Evolutionary conservation across 1,140 invertebrate genomes (phyloP).

Genomic region (Sminthurides bifidus): DNA sequence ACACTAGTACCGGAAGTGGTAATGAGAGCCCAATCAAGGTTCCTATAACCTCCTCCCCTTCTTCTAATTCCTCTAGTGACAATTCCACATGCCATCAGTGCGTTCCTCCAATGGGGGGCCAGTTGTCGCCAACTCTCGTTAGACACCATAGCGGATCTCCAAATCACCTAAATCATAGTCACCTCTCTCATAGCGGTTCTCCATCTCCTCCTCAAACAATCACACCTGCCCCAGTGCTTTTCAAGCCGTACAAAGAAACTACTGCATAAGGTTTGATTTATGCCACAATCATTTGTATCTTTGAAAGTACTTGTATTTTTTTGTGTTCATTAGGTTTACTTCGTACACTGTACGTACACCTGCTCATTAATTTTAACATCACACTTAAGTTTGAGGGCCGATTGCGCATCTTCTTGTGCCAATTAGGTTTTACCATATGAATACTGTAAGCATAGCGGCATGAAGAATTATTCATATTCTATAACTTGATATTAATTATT

Average conservation of each 20-base stretch:
- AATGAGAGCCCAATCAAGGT: constrained; percentile 15
- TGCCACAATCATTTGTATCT: not conserved
- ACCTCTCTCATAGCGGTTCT: not conserved
- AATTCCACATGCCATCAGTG: constrained; percentile 21
- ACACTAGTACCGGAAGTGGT: not conserved
- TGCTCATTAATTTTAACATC: too few relatives aligned
- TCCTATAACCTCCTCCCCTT: constrained; percentile 22
- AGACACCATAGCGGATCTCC: constrained; percentile 9
- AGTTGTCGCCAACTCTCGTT: not conserved
- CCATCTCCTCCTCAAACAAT: constrained; percentile 13
- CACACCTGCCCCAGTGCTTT: constrained; percentile 16
- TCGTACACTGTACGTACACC: too few relatives aligned
- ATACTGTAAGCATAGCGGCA: too few relatives aligned
- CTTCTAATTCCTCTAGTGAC: constrained; percentile 24
- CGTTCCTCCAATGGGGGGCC: not conserved
- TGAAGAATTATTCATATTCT: too few relatives aligned
- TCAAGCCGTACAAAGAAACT: constrained; percentile 29
- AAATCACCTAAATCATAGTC: constrained; percentile 4
- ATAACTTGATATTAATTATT: too few relatives aligned
- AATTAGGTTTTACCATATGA: too few relatives aligned
- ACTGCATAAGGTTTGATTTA: constrained; percentile 21
- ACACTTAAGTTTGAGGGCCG: too few relatives aligned
- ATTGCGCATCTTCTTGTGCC: too few relatives aligned
- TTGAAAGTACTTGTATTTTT: too few relatives aligned
- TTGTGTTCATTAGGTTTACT: too few relatives aligned